Conservation (phyloP, 2,797 vertebrate genomes). For the Rhinichthys osculus region DNA sequence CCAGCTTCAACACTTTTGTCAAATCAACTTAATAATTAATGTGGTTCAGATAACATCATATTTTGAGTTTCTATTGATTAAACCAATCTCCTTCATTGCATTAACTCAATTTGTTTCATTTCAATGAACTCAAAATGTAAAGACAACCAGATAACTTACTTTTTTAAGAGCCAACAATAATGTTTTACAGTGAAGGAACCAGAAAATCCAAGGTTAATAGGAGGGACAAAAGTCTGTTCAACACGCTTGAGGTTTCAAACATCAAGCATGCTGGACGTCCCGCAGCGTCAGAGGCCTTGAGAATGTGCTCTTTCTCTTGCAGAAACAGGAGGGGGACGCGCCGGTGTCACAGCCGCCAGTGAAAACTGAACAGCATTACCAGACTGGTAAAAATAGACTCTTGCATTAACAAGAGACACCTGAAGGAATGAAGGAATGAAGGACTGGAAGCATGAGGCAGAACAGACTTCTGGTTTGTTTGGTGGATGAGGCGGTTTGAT, state of each 20-base stretch:
- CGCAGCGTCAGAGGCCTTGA: slow-evolving; percentile 61
- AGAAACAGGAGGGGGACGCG: not conserved
- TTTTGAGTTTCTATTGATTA: too few relatives aligned
- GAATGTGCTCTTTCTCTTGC: slow-evolving; percentile 61
- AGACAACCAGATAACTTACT: too few relatives aligned
- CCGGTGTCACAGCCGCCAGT: slow-evolving; percentile 23
- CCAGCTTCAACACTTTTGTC: not conserved
- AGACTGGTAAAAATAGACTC: slow-evolving; percentile 73
- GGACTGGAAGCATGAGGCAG: slow-evolving; percentile 63
- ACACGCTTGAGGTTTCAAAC: slow-evolving; percentile 56
- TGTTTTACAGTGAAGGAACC: not conserved
- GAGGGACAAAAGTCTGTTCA: slow-evolving; percentile 46
- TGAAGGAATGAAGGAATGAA: slow-evolving; percentile 76
- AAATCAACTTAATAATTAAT: too few relatives aligned
- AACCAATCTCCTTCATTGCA: too few relatives aligned
- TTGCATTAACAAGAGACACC: slow-evolving; percentile 69
- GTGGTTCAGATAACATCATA: too few relatives aligned
- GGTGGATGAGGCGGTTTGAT: slow-evolving; percentile 62
- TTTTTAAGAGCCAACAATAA: too few relatives aligned
- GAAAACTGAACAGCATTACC: slow-evolving; percentile 45
- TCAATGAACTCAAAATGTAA: too few relatives aligned
- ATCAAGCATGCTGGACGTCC: slow-evolving; percentile 60
- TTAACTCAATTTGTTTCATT: too few relatives aligned
- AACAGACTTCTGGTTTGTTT: slow-evolving; percentile 54
- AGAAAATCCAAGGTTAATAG: not conserved